Percentiles rank a stretch among this genome's conserved stretches.
These are phyloP conservation scores for Drosophila navojoa DNA, from an alignment of 1,140 invertebrate genomes.

Conservation along the genomic window DNA sequence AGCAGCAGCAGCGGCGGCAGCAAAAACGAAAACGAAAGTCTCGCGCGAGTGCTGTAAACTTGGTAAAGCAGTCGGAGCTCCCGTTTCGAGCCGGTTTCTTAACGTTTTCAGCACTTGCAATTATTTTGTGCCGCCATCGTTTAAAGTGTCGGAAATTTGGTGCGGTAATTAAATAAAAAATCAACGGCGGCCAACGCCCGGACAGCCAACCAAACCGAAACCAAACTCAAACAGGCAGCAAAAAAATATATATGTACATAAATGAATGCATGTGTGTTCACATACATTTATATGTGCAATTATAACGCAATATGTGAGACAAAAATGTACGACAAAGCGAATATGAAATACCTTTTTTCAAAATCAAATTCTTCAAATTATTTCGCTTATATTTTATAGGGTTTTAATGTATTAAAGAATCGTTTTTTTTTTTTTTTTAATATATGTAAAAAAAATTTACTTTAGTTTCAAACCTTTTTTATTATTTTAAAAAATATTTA, in stretches of 20 bases:
- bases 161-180: slow-evolving; percentile 80
- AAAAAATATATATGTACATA: neutral
- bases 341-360: slow-evolving; percentile 14
- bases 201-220: slow-evolving; percentile 28
- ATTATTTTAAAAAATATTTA: no score
- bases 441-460: neutral
- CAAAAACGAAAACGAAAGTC: slow-evolving; percentile 77
- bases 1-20: slow-evolving; percentile 6
- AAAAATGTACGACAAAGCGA: slow-evolving; percentile 20
- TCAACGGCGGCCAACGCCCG: slow-evolving; percentile 67
- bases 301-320: slow-evolving; percentile 16
- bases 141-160: slow-evolving; percentile 82
- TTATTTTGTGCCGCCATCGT: slow-evolving; percentile 76
- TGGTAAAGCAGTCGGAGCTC: slow-evolving; percentile 19
- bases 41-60: slow-evolving; percentile 53
- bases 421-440: neutral
- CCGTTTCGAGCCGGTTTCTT: slow-evolving; percentile 64
- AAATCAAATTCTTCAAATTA: neutral
- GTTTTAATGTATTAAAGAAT: no score
- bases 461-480: no score
- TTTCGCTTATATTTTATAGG: neutral
- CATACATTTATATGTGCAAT: slow-evolving; percentile 4
- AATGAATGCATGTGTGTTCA: no score
- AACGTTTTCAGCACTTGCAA: slow-evolving; percentile 82
- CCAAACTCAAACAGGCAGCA: slow-evolving; percentile 19